Conservation (phyloP, 2,797 vertebrate species). For the Malacoctenus gilli region DNA sequence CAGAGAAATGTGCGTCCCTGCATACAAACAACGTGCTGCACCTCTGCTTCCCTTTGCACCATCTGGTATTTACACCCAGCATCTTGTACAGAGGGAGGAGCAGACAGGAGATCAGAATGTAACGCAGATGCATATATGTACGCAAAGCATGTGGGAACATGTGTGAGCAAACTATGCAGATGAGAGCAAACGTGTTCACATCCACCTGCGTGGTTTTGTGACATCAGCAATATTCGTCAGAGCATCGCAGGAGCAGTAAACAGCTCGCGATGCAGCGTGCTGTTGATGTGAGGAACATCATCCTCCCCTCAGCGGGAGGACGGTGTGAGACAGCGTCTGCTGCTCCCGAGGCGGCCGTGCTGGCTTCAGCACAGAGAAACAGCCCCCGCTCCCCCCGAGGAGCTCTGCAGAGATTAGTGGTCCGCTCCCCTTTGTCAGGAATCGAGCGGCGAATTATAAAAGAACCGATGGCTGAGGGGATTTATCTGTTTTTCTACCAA, state of each 20-base stretch:
- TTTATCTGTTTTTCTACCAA: constrained; percentile 29
- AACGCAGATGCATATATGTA: background rate
- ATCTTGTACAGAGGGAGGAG: constrained; percentile 7
- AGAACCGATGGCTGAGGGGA: constrained; percentile 4
- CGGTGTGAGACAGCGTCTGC: constrained; percentile 12
- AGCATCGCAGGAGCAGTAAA: background rate
- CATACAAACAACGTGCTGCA: constrained; percentile 15
- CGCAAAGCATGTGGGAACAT: too few relatives aligned
- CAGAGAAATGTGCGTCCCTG: constrained; percentile 1
- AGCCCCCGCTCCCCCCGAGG: constrained; percentile 38
- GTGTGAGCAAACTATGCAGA: constrained; percentile 2
- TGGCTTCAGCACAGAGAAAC: constrained; percentile 42
- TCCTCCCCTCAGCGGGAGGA: constrained; percentile 39
- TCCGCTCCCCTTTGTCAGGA: constrained; percentile 40
- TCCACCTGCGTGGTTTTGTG: background rate
- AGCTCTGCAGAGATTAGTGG: constrained; percentile 42
- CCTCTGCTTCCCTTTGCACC: constrained; percentile 2
- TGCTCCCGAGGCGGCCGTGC: constrained; percentile 37
- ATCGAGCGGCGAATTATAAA: constrained; percentile 19
- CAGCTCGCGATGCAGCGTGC: constrained; percentile 4
- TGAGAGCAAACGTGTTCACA: constrained; percentile 1
- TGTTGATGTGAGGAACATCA: constrained; percentile 26
- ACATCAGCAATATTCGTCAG: background rate
- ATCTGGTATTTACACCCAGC: constrained; percentile 28
- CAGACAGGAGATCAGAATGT: background rate